These are phyloP conservation scores for Zaprionus camerounensis DNA, from an alignment of 1,140 invertebrate species.

Conservation along the genomic window DNA sequence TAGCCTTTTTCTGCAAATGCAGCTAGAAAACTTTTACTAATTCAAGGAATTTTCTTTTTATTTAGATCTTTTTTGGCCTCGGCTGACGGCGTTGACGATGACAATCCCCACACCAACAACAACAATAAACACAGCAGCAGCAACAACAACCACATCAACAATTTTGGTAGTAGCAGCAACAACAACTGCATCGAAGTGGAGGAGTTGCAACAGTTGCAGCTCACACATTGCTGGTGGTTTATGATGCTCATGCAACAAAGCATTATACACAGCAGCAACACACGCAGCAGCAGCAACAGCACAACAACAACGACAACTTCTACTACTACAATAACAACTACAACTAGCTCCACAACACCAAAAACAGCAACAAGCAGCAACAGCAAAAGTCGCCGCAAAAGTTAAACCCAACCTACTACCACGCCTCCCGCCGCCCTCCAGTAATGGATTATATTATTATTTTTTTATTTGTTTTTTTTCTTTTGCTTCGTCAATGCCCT, in stretches of 20 bases:
- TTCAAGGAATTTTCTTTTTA: not conserved
- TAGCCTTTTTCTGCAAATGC: not conserved
- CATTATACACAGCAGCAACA: constrained; percentile 55
- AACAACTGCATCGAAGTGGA: constrained; percentile 41
- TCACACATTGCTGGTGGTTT: constrained; percentile 81
- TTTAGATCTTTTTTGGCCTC: constrained; percentile 78
- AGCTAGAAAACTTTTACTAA: constrained; percentile 9
- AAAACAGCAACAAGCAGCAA: constrained; percentile 10
- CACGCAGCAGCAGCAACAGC: constrained; percentile 25
- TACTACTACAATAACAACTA: constrained; percentile 16
- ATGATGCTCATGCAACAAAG: constrained; percentile 81
- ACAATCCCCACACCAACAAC: constrained; percentile 33
- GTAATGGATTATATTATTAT: not conserved
- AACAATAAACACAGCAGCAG: not conserved
- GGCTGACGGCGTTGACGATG: constrained; percentile 53
- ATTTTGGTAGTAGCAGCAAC: constrained; percentile 5
- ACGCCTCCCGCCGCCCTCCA: constrained; percentile 12
- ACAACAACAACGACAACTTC: not conserved
- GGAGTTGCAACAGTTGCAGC: constrained; percentile 54
- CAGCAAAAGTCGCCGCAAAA: constrained; percentile 51
- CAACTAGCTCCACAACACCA: not conserved
- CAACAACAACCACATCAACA: constrained; percentile 2
- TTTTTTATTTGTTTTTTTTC: constrained; percentile 31
- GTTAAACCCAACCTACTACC: constrained; percentile 18
- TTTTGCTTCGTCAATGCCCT: constrained; percentile 33